Conservation (phyloP, 1,140 invertebrate genomes). For the Pristionchus pacificus region DNA sequence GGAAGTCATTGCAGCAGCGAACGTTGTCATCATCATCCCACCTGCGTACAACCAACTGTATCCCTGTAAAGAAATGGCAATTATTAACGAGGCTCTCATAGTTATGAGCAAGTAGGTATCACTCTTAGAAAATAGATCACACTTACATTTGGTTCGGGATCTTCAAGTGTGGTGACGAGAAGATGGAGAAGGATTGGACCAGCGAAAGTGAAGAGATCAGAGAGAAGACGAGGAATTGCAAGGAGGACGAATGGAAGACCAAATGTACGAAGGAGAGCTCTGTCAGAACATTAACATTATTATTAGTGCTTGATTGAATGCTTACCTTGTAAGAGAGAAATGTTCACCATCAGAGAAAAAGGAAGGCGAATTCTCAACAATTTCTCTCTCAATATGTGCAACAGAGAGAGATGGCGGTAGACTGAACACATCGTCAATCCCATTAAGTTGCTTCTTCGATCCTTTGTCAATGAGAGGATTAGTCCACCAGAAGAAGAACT, state of each 20-base stretch:
- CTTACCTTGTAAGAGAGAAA: slow-evolving; percentile 66
- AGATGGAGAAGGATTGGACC: slow-evolving; percentile 81
- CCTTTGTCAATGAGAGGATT: slow-evolving; percentile 49
- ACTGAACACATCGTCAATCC: slow-evolving; percentile 48
- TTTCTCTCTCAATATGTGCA: slow-evolving; percentile 39
- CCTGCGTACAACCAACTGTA: slow-evolving; percentile 25
- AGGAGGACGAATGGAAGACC: slow-evolving; percentile 81
- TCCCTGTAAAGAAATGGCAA: slow-evolving; percentile 13
- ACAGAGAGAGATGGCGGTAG: slow-evolving; percentile 46
- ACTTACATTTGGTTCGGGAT: slow-evolving; percentile 75
- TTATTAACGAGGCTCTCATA: slow-evolving; percentile 15
- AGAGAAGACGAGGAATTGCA: slow-evolving; percentile 78
- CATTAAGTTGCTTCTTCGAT: slow-evolving; percentile 40
- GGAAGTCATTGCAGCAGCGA: slow-evolving; percentile 71
- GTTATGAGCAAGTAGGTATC: slow-evolving; percentile 35
- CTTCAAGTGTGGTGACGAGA: slow-evolving; percentile 66
- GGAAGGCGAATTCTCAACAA: slow-evolving; percentile 41
- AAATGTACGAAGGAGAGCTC: slow-evolving; percentile 73
- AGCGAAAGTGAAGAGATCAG: slow-evolving; percentile 77
- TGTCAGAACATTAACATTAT: no score
- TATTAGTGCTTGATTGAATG: no score
- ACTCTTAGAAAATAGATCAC: slow-evolving; percentile 14
- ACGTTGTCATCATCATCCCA: slow-evolving; percentile 56
- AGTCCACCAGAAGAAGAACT: slow-evolving; percentile 54
- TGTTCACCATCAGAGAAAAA: slow-evolving; percentile 39